phyloP scores from a whole-genome alignment of 2,888 invertebrate genomes.

The Zele albiditarsus region DNA sequence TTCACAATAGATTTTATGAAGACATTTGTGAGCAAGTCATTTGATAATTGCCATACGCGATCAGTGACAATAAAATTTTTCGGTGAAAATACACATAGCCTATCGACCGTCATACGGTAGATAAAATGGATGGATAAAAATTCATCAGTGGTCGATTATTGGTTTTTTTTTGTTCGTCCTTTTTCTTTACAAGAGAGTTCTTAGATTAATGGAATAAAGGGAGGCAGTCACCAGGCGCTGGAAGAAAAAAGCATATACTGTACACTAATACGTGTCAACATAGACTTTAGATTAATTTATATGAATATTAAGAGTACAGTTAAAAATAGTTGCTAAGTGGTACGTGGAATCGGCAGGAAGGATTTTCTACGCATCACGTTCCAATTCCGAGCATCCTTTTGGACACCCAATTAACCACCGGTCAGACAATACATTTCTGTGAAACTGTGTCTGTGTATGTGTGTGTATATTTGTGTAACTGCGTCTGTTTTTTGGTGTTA shows the following conservation, averaged over 20 bases:
- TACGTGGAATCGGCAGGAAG: conserved; percentile 56
- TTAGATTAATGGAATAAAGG: conserved; percentile 39
- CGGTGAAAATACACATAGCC: neutral
- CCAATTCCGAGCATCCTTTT: conserved; percentile 48
- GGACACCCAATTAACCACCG: conserved; percentile 40
- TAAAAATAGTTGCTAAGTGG: conserved; percentile 53
- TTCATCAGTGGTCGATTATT: conserved; percentile 34
- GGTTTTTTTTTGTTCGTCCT: conserved; percentile 14
- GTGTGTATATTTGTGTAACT: neutral
- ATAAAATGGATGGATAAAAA: conserved; percentile 50
- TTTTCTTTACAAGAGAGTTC: conserved; percentile 33
- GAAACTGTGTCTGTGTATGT: neutral
- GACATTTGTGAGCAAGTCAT: neutral
- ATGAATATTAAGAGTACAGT: conserved; percentile 42
- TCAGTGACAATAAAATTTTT: neutral
- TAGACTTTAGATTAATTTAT: conserved; percentile 51
- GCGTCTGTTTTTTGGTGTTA: neutral
- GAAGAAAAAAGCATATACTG: conserved; percentile 52
- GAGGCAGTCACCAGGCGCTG: conserved; percentile 56
- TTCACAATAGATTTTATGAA: neutral
- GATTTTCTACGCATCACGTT: conserved; percentile 51
- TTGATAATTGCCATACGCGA: neutral
- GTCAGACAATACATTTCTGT: neutral
- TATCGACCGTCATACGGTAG: conserved; percentile 47
- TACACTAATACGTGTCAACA: conserved; percentile 50